These are phyloP conservation scores for Galendromus occidentalis DNA, from an alignment of 1,140 invertebrate species.

Conservation along the genomic window DNA sequence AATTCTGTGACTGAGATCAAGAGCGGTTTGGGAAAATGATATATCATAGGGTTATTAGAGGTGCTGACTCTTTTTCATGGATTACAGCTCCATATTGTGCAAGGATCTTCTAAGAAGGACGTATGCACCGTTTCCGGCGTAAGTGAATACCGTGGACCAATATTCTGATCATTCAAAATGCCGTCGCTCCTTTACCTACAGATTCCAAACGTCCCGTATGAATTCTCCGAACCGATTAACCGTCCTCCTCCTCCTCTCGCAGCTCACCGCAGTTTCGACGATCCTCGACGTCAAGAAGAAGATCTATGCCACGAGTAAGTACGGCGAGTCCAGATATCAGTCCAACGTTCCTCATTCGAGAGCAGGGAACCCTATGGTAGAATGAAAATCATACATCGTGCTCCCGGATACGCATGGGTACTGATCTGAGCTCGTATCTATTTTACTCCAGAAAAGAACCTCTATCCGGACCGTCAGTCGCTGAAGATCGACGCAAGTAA, in stretches of 20 bases:
- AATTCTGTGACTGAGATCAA: no score
- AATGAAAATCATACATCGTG: constrained; percentile 9
- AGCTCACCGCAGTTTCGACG: constrained; percentile 37
- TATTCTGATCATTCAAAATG: no score
- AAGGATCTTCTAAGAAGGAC: constrained; percentile 5
- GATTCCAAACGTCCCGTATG: no score
- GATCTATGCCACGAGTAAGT: constrained; percentile 34
- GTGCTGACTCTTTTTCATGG: neutral
- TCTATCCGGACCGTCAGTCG: constrained; percentile 58
- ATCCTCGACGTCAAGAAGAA: constrained; percentile 52
- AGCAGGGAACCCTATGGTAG: neutral
- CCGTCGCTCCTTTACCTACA: no score
- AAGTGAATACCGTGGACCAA: no score
- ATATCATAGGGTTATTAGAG: no score
- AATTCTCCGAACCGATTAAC: no score
- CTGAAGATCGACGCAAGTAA: constrained; percentile 51
- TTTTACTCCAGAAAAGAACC: constrained; percentile 34
- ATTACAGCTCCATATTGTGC: constrained; percentile 3
- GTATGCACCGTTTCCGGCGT: constrained; percentile 2
- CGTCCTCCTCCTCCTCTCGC: constrained; percentile 15
- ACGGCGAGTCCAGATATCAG: neutral
- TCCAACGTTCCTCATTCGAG: neutral
- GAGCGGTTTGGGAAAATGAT: no score
- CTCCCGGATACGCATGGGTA: neutral
- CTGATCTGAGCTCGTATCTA: neutral